Evolutionary conservation across 2,888 invertebrate genomes (phyloP).

Genomic region (Sipha maydis): DNA sequence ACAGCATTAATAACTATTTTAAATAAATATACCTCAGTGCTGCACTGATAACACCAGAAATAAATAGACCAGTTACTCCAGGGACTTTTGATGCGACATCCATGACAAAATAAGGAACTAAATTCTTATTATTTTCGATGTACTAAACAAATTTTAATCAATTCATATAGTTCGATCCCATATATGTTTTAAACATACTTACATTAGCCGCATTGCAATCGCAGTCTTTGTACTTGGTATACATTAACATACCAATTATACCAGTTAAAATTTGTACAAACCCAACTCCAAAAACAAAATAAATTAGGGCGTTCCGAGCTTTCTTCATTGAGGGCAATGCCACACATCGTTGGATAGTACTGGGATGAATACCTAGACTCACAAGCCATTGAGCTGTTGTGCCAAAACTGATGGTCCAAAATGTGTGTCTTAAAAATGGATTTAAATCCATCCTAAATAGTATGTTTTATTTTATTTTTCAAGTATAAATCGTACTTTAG

Average conservation of each 20-base stretch:
- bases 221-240: slow-evolving; percentile 75
- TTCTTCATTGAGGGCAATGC: slow-evolving; percentile 71
- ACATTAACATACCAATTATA: slow-evolving; percentile 73
- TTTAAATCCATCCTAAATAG: slow-evolving; percentile 77
- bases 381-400: slow-evolving; percentile 72
- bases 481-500: background rate
- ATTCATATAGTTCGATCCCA: background rate
- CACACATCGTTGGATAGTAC: slow-evolving; percentile 73
- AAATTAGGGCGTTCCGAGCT: slow-evolving; percentile 70
- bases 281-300: slow-evolving; percentile 70
- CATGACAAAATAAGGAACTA: slow-evolving; percentile 79
- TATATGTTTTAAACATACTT: background rate
- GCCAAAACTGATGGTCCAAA: slow-evolving; percentile 82
- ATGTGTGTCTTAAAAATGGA: slow-evolving; percentile 82
- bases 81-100: slow-evolving; percentile 75
- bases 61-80: slow-evolving; percentile 81
- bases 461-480: background rate
- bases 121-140: slow-evolving; percentile 68
- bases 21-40: slow-evolving; percentile 74
- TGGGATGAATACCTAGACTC: slow-evolving; percentile 72
- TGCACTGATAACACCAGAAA: slow-evolving; percentile 80
- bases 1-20: no score
- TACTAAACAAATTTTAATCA: slow-evolving; percentile 53
- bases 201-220: slow-evolving; percentile 72
- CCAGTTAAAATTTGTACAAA: slow-evolving; percentile 72